These are phyloP conservation scores for Oreochromis mossambicus DNA, from an alignment of 2,797 vertebrate species.

Conservation along the genomic window DNA sequence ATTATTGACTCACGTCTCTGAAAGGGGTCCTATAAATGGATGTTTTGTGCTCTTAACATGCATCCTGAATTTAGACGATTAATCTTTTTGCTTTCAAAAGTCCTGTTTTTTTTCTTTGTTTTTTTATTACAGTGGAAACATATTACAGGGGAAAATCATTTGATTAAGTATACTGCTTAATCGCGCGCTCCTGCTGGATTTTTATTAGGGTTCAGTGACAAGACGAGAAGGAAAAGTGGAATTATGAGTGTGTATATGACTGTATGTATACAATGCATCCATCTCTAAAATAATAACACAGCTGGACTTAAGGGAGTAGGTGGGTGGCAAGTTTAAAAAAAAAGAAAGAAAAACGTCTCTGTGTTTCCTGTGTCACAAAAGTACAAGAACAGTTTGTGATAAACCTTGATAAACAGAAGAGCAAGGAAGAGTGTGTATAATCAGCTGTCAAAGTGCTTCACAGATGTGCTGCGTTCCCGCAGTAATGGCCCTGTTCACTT, in stretches of 20 bases:
- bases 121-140: not conserved
- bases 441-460: slow-evolving; percentile 36
- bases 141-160: not conserved
- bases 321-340: slow-evolving; percentile 40
- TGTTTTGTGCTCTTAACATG: not conserved
- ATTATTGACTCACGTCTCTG: slow-evolving; percentile 1
- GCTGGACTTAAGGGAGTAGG: slow-evolving; percentile 58
- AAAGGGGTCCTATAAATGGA: not conserved
- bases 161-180: not conserved
- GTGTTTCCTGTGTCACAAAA: slow-evolving; percentile 62
- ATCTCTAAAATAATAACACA: slow-evolving; percentile 66
- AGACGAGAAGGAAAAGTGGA: not conserved
- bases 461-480: slow-evolving; percentile 63
- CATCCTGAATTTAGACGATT: not conserved
- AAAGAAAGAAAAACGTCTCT: not conserved
- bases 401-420: slow-evolving; percentile 69
- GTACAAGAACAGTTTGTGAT: slow-evolving; percentile 51
- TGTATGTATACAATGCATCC: slow-evolving; percentile 31
- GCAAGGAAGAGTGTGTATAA: slow-evolving; percentile 43
- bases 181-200: not conserved
- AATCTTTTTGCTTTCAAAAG: not conserved
- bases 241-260: slow-evolving; percentile 6
- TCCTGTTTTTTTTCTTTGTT: not conserved
- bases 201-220: slow-evolving; percentile 8
- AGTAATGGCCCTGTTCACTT: slow-evolving; percentile 44